Evolutionary conservation across 2,113 vertebrate genomes (phyloP), one percentile per base, ranked within the genome.

Genomic region (Varanus salvator): DNA sequence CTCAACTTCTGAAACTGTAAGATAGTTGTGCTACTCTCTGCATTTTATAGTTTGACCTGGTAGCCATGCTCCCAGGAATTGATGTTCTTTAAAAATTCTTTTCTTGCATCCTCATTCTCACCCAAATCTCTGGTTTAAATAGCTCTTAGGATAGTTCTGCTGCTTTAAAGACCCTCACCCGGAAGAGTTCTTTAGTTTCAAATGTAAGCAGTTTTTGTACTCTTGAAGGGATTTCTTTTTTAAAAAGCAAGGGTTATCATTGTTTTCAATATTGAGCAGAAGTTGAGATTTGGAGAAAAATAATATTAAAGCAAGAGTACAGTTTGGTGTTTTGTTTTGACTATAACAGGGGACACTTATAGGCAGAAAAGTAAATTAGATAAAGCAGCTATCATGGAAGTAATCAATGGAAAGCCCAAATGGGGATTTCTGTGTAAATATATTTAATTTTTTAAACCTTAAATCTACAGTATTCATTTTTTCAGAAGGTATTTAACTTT

Each of bases 81-180:
- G 21, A 50, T 78, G 38, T 12, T 75, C 57, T 57, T 75, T 31
- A 84, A 84, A 23, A 84, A 29, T 34, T 48, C 17, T 44, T 44
- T 44, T 48, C 21, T 44, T 77, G 23, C 44, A 77, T 8, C 5
- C 48, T 25, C 6, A 50, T 29, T 27, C 8, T 25, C 9, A 29
- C 52, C 23, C 14, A 44, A 54, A 31, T 4, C 12, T 9, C 31
- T 80, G 57, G 5, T 11, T 25, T 87, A 23, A 78, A 89, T 94
- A 89, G 92, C 80, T 90, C 87, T 0, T 0, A 74, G 71, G 81
- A 85, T 86, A 84, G 78, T 38, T 90, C 90, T 91, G 89, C 90
- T 94, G 91, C 92, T 93, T 83, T 90, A 91, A 90, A 92, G 88
- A 86, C 27, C 52, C 80, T n/a, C 68, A 85, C 38, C 87, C 90